Conservation (phyloP, 2,797 vertebrate species). For the Amblyraja radiata region DNA sequence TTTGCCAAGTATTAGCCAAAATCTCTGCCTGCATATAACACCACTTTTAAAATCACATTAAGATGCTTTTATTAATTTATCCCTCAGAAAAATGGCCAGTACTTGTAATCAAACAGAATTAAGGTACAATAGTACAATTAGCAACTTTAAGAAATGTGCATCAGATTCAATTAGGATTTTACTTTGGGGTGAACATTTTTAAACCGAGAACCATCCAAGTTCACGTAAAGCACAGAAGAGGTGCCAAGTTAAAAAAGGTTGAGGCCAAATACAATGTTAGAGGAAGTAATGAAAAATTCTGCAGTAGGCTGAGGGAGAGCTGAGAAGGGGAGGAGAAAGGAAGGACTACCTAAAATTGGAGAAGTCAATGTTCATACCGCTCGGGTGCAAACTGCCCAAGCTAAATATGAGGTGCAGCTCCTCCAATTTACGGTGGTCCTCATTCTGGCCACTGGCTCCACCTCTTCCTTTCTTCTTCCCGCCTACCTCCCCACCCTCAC, state of each 20-base stretch:
- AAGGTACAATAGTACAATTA: neutral
- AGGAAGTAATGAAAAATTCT: neutral
- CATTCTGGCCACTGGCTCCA: too few species aligned
- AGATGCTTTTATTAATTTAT: neutral
- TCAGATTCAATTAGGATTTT: neutral
- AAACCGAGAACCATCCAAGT: neutral
- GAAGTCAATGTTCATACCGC: too few species aligned
- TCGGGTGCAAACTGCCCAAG: too few species aligned
- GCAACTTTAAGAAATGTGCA: neutral
- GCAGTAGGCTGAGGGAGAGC: too few species aligned
- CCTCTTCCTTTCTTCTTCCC: too few species aligned
- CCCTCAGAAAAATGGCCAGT: neutral
- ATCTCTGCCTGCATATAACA: neutral
- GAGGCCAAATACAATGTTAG: neutral
- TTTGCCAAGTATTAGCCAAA: neutral
- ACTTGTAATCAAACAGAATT: neutral
- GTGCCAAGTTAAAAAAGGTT: neutral
- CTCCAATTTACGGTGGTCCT: too few species aligned
- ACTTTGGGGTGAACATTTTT: neutral
- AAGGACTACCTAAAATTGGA: too few species aligned
- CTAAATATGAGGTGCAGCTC: too few species aligned
- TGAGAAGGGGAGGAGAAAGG: too few species aligned
- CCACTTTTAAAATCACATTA: neutral
- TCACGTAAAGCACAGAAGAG: neutral
- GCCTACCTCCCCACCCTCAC: too few species aligned